These are phyloP conservation scores for Bombus huntii DNA, from an alignment of 1,140 invertebrate genomes.

Conservation along the genomic window DNA sequence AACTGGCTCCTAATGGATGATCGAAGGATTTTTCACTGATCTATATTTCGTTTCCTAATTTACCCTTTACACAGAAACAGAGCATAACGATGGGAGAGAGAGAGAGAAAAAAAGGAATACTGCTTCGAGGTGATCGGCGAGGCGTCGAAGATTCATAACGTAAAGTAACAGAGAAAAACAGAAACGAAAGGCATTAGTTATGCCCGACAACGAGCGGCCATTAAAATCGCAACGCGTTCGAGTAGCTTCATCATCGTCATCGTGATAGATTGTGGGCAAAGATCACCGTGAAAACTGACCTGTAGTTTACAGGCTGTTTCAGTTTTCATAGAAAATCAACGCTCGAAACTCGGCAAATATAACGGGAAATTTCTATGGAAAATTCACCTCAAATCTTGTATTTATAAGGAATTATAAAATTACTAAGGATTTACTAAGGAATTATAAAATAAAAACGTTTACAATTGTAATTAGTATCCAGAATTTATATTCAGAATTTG, in stretches of 20 bases:
- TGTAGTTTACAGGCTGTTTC: background rate
- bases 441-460: background rate
- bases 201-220: conserved; percentile 15
- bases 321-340: background rate
- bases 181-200: conserved; percentile 47
- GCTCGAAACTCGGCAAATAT: background rate
- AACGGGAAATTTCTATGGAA: background rate
- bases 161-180: conserved; percentile 19
- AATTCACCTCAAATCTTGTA: background rate
- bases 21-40: background rate
- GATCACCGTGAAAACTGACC: conserved; percentile 12
- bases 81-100: background rate
- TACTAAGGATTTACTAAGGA: too few species aligned
- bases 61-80: background rate
- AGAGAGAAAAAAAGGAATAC: too few species aligned
- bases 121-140: background rate
- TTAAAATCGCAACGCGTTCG: conserved; percentile 39
- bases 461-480: background rate
- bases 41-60: background rate
- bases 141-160: conserved; percentile 4
- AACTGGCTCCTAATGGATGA: background rate
- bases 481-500: background rate
- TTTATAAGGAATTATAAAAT: too few species aligned
- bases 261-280: conserved; percentile 35
- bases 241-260: conserved; percentile 31